Evolutionary conservation across 2,888 invertebrate species (phyloP), one percentile per base, ranked within the genome.

Genomic region (Archaeoteleia sp.): DNA sequence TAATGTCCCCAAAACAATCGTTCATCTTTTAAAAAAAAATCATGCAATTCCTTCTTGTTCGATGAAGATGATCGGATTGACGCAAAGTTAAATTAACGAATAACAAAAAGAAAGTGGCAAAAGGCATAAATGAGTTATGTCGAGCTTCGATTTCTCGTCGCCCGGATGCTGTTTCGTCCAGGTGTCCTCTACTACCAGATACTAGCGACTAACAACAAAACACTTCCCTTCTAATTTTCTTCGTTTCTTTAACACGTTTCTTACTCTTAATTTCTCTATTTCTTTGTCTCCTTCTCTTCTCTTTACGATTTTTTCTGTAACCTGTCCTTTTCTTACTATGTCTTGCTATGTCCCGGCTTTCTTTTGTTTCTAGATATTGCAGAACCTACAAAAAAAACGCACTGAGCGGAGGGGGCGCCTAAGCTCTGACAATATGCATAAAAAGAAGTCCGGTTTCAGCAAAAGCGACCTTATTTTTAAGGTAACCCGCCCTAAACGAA

Each of bases 341-440:
- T 91, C 91, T 91, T 91, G 91, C 92, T 92, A 85, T 84, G 85
- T 84, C 85, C 85, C 85, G 83, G 82, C 85, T 92, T 92, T 92
- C 92, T 92, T 92, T 92, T 90, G 89, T 92, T 94, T 95, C 93
- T 95, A 95, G 95, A 95, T 95, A 93, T 95, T 95, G 93, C 95
- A 95, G 95, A 95, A 95, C 92, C 95, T 95, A 90, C 95, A 95
- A 94, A 95, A 95, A 95, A 96, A 95, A 93, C 94, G 95, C 93
- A 95, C 95, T 90, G 95, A 95, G 92, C 92, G 95, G 90, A 93
- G 95, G 92, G 95, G 95, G 91, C 94, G 95, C 90, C 94, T 95
- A 92, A 92, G 94, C 93, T 94, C 94, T 90, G 95, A 95, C 90
- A 89, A 91, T 90, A 88, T 90, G 87, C 87, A 89, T 90, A 93